Conservation (phyloP, 2,113 vertebrate genomes). For the Toxostoma redivivum region DNA sequence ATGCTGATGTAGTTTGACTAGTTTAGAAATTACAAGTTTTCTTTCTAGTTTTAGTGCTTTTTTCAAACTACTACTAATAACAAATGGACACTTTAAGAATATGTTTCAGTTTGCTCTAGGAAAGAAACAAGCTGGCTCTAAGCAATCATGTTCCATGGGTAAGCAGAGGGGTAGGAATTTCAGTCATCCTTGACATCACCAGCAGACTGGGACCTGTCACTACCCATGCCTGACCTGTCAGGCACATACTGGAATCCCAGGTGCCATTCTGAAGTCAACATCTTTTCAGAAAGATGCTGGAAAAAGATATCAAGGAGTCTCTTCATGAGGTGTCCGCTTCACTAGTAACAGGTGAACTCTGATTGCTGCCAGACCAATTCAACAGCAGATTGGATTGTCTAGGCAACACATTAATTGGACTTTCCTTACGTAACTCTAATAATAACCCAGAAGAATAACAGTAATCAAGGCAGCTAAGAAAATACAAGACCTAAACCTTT, state of each 20-base stretch:
- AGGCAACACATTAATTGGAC: background rate
- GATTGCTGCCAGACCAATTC: background rate
- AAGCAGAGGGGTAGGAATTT: background rate
- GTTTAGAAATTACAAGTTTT: background rate
- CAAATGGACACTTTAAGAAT: background rate
- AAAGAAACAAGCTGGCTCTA: background rate
- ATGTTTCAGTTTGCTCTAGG: background rate
- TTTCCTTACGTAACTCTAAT: background rate
- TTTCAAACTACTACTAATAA: background rate
- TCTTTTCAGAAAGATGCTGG: background rate
- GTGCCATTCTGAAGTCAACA: background rate
- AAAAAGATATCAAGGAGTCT: background rate
- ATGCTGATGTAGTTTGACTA: background rate
- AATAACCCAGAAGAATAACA: background rate
- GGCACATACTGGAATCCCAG: background rate
- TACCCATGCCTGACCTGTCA: background rate
- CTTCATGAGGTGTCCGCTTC: background rate
- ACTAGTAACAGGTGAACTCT: background rate
- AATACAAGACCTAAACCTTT: background rate
- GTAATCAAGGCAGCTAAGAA: background rate
- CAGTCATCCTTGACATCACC: background rate
- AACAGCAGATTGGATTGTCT: background rate
- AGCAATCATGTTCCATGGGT: background rate
- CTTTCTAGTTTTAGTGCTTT: background rate
- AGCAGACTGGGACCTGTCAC: accelerated